Percentiles rank a stretch among this genome's conserved stretches.
Conservation (phyloP, 2,888 invertebrate genomes). For the Hydrotaea cyrtoneurina region DNA sequence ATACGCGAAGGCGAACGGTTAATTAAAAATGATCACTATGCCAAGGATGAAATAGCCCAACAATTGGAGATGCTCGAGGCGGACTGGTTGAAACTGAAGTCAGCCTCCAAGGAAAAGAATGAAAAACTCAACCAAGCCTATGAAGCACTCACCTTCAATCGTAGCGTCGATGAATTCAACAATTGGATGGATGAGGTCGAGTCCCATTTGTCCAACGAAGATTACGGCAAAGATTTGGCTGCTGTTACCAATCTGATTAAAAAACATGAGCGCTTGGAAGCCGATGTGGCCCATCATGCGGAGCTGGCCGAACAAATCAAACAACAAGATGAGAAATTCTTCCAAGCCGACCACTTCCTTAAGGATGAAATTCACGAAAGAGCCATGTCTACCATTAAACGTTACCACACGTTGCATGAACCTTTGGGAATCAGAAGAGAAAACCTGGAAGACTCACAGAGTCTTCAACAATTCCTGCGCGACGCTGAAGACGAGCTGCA, state of each 20-base stretch:
- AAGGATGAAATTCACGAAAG: conserved; percentile 90
- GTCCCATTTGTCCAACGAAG: conserved; percentile 83
- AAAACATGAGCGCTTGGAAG: conserved; percentile 91
- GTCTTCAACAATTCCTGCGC: conserved; percentile 93
- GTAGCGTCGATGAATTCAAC: conserved; percentile 95
- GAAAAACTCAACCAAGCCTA: conserved; percentile 94
- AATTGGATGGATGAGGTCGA: conserved; percentile 95
- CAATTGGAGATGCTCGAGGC: conserved; percentile 91
- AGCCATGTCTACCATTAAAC: conserved; percentile 85
- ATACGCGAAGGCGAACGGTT: conserved; percentile 89
- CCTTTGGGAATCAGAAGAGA: conserved; percentile 95
- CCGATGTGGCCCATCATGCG: conserved; percentile 90
- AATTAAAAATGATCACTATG: conserved; percentile 92
- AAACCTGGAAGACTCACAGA: conserved; percentile 93
- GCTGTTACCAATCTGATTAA: conserved; percentile 92
- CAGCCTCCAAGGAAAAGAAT: conserved; percentile 90
- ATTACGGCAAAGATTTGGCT: conserved; percentile 91
- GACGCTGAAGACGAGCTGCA: conserved; percentile 96
- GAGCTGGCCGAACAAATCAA: conserved; percentile 91
- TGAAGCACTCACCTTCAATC: conserved; percentile 92
- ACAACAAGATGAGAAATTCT: conserved; percentile 89
- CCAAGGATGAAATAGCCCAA: conserved; percentile 90
- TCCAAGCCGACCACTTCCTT: conserved; percentile 92
- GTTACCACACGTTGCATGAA: conserved; percentile 91
- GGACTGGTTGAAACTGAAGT: conserved; percentile 93